Conservation (phyloP, 2,888 invertebrate genomes). For the Copidosoma aretas region DNA sequence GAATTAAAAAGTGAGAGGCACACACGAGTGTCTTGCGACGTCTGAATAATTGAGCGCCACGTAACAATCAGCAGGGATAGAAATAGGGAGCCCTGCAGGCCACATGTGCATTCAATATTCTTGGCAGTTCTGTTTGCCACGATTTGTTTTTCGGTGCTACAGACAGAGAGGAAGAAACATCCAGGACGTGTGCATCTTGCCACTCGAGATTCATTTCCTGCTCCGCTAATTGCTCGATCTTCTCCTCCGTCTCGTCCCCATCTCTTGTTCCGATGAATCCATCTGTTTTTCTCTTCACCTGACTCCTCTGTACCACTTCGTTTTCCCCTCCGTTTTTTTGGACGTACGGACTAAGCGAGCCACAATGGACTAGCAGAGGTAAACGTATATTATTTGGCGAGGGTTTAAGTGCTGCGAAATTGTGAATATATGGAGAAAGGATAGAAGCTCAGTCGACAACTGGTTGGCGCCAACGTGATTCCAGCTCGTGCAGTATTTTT, state of each 20-base stretch:
- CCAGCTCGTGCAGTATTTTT: background rate
- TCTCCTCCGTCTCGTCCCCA: constrained; percentile 37
- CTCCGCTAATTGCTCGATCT: constrained; percentile 45
- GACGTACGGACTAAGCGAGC: background rate
- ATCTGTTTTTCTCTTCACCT: constrained; percentile 4
- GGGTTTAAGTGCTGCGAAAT: background rate
- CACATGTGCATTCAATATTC: background rate
- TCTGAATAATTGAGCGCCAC: background rate
- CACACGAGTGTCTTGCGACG: background rate
- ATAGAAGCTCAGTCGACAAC: background rate
- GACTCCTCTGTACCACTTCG: background rate
- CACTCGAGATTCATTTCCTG: constrained; percentile 47
- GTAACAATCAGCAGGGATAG: background rate
- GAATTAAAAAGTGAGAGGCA: constrained; percentile 25
- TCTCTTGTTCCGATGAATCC: constrained; percentile 20
- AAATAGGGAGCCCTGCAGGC: constrained; percentile 6
- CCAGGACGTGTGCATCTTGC: background rate
- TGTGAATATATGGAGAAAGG: background rate
- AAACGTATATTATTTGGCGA: too few relatives aligned
- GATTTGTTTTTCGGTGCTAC: constrained; percentile 7
- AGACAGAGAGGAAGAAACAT: background rate
- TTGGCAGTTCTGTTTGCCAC: background rate
- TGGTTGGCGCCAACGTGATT: too few relatives aligned
- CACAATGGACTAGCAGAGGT: too few relatives aligned
- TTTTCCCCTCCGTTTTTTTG: constrained; percentile 5